Base-by-base conservation (phyloP, 2,113 vertebrate species). In the Perccottus glenii region DNA sequence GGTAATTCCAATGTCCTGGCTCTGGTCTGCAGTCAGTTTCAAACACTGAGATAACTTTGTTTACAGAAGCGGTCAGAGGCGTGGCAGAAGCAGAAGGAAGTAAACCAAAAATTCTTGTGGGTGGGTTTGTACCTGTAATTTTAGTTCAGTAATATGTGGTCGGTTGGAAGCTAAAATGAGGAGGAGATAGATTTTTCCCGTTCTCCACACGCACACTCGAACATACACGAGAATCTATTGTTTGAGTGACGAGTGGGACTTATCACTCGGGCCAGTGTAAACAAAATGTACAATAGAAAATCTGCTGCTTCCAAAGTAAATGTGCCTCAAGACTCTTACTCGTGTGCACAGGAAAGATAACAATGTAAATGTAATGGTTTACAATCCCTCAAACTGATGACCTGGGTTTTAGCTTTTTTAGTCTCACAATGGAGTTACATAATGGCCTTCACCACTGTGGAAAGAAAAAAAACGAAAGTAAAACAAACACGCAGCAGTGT, bases 331-430 rank as follows among this genome's bases (percentile, higher is more conserved):
- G 65, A 62, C 10, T 48, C 16, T 53, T 50, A 42, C 10, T 63
- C 11, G 48, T 55, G 45, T 64, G 62, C 64, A 75, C 50, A 45
- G 14, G 19, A 45, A 49, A 70, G 73, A 73, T 75, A 70, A 77
- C 60, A 1, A 48, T 73, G 36, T 40, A 62, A 66, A 55, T 10
- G 42, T 19, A 43, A 14, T 55, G 33, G 60, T 69, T 55, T 47
- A 58, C 51, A 60, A 35, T 57, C 33, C 46, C 64, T 59, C 38
- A 19, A 67, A 48, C 70, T 66, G 77, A 66, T 85, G 85, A 72
- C 63, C 60, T 27, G 60, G 57, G 70, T 73, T 50, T 69, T 42
- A 49, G 60, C 70, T 75, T 68, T 27, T 61, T 56, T 51, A 19
- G 32, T 48, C 60, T 65, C 70, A 68, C 55, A 70, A 57, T 60